Evolutionary conservation across 2,888 invertebrate species (phyloP), one percentile per base, ranked within the genome.

Genomic region (Drosophila koepferae): DNA sequence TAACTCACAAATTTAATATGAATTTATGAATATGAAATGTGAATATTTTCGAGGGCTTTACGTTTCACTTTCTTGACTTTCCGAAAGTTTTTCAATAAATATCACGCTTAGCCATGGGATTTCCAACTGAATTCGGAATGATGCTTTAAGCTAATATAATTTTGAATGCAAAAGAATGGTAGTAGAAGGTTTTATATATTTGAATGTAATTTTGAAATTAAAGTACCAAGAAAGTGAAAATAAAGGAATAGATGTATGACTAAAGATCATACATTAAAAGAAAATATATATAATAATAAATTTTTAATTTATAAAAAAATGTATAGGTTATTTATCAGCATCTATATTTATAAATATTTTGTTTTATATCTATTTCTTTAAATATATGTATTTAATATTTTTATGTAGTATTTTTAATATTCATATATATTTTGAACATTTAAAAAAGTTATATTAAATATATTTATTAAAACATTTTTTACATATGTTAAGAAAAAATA

Each of bases 11-110:
- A 70, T 46, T 31, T 61, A 60, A 38, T 54, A 23, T 23, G 14
- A 54, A 54, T 54, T 53, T 34, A 54, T 18, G 36, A 41, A 48
- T 40, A 38, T 34, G 34, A 43, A 70, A 69, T 76, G 55, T 34
- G 62, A 56, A 53, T 60, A 40, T 43, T 54, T 68, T n/a, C 3
- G 46, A 14, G 16, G 43, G 41, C 46, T 64, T 63, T 59, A 40
- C 31, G 43, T 44, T 63, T 53, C 34, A 51, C 48, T 68, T 58
- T 54, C 63, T 61, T 61, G 55, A 56, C 61, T 75, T 62, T 75
- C 66, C 12, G 4, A 78, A 78, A 75, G 44, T 75, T 75, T 48
- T 20, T 44, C 62, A 49, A 62, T 74, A 78, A 74, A 61, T 41
- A 43, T 56, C 23, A 9, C 43, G 67, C 36, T 75, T 74, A 73